These are phyloP conservation scores for Oopsacas minuta DNA, from an alignment of 37 sponge, comb jelly and placozoan species.

Conservation along the genomic window DNA sequence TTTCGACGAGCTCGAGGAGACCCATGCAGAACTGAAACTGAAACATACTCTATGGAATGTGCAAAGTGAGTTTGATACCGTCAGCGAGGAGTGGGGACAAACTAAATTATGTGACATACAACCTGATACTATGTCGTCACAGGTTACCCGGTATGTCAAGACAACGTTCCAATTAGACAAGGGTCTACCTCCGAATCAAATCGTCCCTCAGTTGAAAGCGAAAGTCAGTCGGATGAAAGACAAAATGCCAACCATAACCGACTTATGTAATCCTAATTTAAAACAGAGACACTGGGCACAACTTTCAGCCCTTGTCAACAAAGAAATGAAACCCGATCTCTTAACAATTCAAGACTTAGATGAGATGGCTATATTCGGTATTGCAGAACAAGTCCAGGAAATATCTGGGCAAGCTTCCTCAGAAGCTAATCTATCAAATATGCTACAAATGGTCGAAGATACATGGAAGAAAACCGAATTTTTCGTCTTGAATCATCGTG, in stretches of 20 bases:
- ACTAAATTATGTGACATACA: slow-evolving; percentile 53
- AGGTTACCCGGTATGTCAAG: slow-evolving; percentile 71
- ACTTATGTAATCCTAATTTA: slow-evolving; percentile 78
- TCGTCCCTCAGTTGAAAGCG: slow-evolving; percentile 72
- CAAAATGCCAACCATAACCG: slow-evolving; percentile 73
- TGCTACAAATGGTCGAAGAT: slow-evolving; percentile 92
- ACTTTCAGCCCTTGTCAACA: slow-evolving; percentile 59
- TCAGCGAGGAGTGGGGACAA: slow-evolving; percentile 63
- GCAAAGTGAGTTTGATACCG: slow-evolving; percentile 61
- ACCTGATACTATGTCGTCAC: slow-evolving; percentile 53
- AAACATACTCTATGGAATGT: slow-evolving; percentile 83
- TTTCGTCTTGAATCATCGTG: slow-evolving; percentile 71
- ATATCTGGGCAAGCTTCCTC: slow-evolving; percentile 92
- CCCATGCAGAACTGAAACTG: slow-evolving; percentile 83
- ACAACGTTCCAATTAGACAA: slow-evolving; percentile 84
- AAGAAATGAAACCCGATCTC: slow-evolving; percentile 58
- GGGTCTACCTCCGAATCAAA: slow-evolving; percentile 87
- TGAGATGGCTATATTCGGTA: slow-evolving; percentile 64
- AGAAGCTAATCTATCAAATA: slow-evolving; percentile 81
- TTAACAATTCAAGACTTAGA: slow-evolving; percentile 50
- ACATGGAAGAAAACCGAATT: slow-evolving; percentile 86
- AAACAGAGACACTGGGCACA: slow-evolving; percentile 84
- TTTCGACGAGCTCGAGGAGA: slow-evolving; percentile 87
- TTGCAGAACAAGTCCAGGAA: slow-evolving; percentile 79
- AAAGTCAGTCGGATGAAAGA: slow-evolving; percentile 83